Evolutionary conservation across 1,140 invertebrate species (phyloP).

Genomic region (Eurosta solidaginis): DNA sequence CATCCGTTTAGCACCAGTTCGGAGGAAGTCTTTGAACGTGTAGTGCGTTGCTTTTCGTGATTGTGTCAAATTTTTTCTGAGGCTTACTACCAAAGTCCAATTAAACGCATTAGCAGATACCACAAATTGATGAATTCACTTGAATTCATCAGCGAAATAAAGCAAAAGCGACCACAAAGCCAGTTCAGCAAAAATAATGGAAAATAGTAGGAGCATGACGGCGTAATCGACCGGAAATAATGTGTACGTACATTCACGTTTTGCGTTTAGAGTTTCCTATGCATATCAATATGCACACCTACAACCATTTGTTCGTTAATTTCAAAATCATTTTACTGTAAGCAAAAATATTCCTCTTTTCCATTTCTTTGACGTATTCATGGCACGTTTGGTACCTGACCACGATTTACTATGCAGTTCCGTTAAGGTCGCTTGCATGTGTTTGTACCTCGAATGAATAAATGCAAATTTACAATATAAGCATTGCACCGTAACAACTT

Average conservation of each 20-base stretch:
- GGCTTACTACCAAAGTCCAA: background rate
- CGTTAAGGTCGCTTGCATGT: too few species aligned
- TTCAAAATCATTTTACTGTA: background rate
- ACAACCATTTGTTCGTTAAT: too few species aligned
- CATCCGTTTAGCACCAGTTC: background rate
- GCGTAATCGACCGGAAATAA: background rate
- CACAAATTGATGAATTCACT: constrained; percentile 5
- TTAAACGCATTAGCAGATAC: constrained; percentile 1
- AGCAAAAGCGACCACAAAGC: background rate
- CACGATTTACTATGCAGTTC: background rate
- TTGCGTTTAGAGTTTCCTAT: background rate
- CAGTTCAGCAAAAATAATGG: background rate
- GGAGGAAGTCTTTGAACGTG: too few species aligned
- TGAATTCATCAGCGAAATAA: background rate
- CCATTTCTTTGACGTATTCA: background rate
- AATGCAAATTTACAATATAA: background rate
- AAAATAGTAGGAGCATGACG: background rate
- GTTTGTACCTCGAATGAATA: too few species aligned
- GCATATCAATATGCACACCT: too few species aligned
- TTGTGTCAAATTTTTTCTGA: too few species aligned
- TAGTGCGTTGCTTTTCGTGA: too few species aligned
- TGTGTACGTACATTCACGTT: background rate
- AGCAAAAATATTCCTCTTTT: background rate
- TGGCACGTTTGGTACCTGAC: background rate
- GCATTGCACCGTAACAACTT: background rate